Evolutionary conservation across 35 echinoderm and acorn worm species (phyloP).

Genomic region (Lytechinus pictus): DNA sequence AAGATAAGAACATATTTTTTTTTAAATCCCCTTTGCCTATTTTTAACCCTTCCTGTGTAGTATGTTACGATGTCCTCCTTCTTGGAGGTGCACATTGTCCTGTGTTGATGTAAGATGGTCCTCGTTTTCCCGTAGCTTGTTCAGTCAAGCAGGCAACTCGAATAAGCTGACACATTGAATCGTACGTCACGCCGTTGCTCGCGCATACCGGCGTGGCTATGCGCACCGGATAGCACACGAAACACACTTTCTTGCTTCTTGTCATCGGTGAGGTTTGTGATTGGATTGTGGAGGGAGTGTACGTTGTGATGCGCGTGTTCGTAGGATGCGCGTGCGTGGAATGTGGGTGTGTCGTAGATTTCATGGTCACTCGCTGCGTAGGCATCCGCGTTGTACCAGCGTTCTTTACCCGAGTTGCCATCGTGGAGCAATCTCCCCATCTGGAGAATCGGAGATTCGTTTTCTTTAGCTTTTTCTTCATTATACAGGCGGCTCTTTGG

Average conservation of each 20-base stretch:
- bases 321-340: background rate
- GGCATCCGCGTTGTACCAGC: background rate
- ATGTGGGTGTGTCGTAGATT: background rate
- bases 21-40: too few species aligned
- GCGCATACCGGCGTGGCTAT: background rate
- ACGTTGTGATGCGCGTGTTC: background rate
- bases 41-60: too few species aligned
- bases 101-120: background rate
- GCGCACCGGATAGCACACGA: background rate
- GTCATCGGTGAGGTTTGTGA: background rate
- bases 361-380: background rate
- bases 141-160: background rate
- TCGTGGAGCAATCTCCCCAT: background rate
- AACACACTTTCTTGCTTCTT: background rate
- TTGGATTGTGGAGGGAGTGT: background rate
- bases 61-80: background rate
- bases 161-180: background rate
- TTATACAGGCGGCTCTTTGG: background rate
- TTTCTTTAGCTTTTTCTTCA: background rate
- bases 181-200: background rate
- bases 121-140: background rate
- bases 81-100: background rate
- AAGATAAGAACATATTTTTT: too few species aligned
- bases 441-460: background rate
- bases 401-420: background rate